Evolutionary conservation across 23 tunicate genomes (phyloP).

Genomic region (Styela plicata): DNA sequence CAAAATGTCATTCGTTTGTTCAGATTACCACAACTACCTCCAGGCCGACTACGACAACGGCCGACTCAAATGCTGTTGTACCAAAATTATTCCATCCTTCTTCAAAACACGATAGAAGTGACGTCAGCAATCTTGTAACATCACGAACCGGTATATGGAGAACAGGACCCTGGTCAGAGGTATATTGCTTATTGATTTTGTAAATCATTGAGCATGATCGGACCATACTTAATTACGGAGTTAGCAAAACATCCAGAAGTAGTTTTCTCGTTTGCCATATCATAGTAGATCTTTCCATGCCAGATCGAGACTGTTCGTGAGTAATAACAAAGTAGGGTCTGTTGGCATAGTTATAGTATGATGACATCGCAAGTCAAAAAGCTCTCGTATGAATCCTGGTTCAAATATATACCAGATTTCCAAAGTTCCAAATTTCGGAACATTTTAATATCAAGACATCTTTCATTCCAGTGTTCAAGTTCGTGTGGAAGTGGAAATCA

Average conservation of each 20-base stretch:
- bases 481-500: slow-evolving; percentile 65
- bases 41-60: not conserved
- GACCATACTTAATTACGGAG: no score
- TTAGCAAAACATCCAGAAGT: no score
- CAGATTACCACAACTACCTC: not conserved
- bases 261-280: no score
- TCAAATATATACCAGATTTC: no score
- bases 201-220: no score
- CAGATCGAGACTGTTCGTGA: no score
- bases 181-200: not conserved
- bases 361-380: no score
- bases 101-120: not conserved
- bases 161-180: slow-evolving; percentile 63
- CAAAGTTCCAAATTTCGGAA: not conserved
- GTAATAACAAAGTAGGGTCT: no score
- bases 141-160: slow-evolving; percentile 31
- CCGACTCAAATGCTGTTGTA: not conserved
- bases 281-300: no score
- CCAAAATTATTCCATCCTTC: not conserved
- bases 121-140: not conserved
- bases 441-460: not conserved
- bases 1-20: not conserved
- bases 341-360: no score
- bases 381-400: no score
- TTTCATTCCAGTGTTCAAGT: slow-evolving; percentile 59